Base-by-base conservation (phyloP, 2,113 vertebrate genomes). In the Nycticryphes semicollaris region DNA sequence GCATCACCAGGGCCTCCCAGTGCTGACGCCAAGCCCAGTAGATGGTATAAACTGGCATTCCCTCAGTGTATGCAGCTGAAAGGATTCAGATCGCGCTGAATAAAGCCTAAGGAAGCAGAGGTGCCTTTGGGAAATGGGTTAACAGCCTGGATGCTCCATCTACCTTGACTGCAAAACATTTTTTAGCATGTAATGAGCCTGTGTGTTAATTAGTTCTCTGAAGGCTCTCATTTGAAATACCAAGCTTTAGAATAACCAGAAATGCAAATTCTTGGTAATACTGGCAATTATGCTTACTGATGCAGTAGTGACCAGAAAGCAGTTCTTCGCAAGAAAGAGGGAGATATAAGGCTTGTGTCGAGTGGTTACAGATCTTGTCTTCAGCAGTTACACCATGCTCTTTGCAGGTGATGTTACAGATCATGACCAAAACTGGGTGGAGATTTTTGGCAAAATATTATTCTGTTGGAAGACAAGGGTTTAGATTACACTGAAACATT, bases 101-200 rank as follows among this genome's bases (percentile, higher is more conserved):
- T 3, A 74, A 86, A 90, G 57, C 74, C 43, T 11, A 22, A 47
- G 69, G 64, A 90, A 53, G 75, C 82, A 70, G 56, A 37, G 83
- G 59, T 33, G 54, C 93, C 92, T 84, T 57, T 64, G 93, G 93
- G 93, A 94, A 81, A 68, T 43, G 63, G 70, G 74, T 93, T 82
- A 80, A 59, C 13, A 16, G 79, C 43, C 68, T 77, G 82, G 47
- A 63, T 87, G 90, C 30, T 73, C 27, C 51, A 11, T 59, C 80
- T 31, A 91, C 41, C 27, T 48, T 48, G 27, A 18, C 59, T 57
- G 66, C 1, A 2, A 85, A 39, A 17, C 22, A 9, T 81, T 56
- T 90, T 76, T 89, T 64, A 86, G 68, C 81, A 33, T 86, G 95
- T 92, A 96, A 94, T 92, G 76, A 95, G 79, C 12, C 43, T n/a